Percentiles rank a stretch among this genome's conserved stretches.
These are phyloP conservation scores for Nilaparvata lugens DNA, from an alignment of 1,140 invertebrate genomes.

Conservation along the genomic window DNA sequence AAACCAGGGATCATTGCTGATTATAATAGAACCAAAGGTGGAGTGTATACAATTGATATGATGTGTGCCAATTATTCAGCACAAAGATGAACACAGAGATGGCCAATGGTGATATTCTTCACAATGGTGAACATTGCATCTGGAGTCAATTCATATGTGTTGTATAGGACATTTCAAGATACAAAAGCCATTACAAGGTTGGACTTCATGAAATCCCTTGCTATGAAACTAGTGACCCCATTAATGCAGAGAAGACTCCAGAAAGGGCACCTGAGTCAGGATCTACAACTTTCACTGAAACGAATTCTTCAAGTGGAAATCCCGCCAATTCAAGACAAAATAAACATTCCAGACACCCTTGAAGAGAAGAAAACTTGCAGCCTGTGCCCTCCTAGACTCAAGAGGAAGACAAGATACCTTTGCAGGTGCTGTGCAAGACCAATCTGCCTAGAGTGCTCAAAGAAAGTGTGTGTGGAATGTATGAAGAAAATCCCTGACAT, in stretches of 20 bases:
- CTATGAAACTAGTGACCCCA: slow-evolving; percentile 10
- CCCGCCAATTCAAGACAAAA: not conserved
- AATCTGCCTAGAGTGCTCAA: not conserved
- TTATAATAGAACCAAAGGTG: slow-evolving; percentile 35
- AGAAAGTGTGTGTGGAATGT: slow-evolving; percentile 4
- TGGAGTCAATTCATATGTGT: not conserved
- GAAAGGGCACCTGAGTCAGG: not conserved
- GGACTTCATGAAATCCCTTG: slow-evolving; percentile 15
- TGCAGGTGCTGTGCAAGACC: not conserved
- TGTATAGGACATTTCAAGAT: not conserved
- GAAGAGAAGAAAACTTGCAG: slow-evolving; percentile 8
- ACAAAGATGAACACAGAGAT: slow-evolving; percentile 24
- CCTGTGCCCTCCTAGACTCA: slow-evolving; percentile 1
- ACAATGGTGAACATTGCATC: slow-evolving; percentile 10
- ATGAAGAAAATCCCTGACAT: slow-evolving; percentile 1
- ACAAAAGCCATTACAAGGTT: not conserved
- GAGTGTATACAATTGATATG: slow-evolving; percentile 29
- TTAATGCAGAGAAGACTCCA: slow-evolving; percentile 24
- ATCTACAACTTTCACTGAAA: not conserved
- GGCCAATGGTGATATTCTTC: slow-evolving; percentile 30
- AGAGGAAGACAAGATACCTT: not conserved
- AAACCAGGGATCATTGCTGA: slow-evolving; percentile 29
- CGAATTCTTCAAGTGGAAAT: not conserved
- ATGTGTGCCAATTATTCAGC: slow-evolving; percentile 26
- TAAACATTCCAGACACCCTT: not conserved